A percentile compares a stretch with the other conserved stretches of the same genome.
These are phyloP conservation scores for Ellobius talpinus DNA, from an alignment of 2,113 vertebrate genomes.

Conservation along the genomic window DNA sequence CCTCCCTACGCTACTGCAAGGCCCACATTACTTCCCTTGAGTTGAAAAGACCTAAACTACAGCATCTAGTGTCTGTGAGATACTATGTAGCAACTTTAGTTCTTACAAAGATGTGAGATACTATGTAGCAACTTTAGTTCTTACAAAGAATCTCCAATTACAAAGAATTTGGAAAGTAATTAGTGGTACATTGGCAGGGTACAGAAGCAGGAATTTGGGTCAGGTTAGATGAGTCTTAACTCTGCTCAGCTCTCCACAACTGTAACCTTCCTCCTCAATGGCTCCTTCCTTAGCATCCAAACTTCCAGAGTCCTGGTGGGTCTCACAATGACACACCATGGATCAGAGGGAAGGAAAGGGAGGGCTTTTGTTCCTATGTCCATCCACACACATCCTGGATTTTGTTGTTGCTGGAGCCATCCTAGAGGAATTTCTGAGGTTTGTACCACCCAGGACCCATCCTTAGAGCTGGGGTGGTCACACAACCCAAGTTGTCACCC, in stretches of 20 bases:
- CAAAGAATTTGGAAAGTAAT: too few species aligned
- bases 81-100: background rate
- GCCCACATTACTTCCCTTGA: background rate
- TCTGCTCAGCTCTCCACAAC: background rate
- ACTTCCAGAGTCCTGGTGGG: background rate
- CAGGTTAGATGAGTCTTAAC: background rate
- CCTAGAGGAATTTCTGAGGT: background rate
- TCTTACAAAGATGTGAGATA: background rate
- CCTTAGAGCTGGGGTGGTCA: background rate
- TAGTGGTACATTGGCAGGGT: background rate
- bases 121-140: background rate
- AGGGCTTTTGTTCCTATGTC: background rate
- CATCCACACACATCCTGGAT: too few species aligned
- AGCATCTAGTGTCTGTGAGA: background rate
- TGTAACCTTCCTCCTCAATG: too few species aligned
- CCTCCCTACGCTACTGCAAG: background rate
- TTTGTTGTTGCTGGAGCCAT: background rate
- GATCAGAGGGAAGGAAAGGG: background rate
- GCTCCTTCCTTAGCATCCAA: background rate
- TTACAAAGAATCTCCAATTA: background rate
- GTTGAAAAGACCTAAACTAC: background rate
- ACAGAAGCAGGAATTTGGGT: background rate
- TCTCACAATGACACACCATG: background rate
- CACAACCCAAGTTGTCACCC: too few species aligned
- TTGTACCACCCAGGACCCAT: background rate